Evolutionary conservation across 2,797 vertebrate species (phyloP), one percentile per base, ranked within the genome.

Genomic region (Pseudochirops corinnae): DNA sequence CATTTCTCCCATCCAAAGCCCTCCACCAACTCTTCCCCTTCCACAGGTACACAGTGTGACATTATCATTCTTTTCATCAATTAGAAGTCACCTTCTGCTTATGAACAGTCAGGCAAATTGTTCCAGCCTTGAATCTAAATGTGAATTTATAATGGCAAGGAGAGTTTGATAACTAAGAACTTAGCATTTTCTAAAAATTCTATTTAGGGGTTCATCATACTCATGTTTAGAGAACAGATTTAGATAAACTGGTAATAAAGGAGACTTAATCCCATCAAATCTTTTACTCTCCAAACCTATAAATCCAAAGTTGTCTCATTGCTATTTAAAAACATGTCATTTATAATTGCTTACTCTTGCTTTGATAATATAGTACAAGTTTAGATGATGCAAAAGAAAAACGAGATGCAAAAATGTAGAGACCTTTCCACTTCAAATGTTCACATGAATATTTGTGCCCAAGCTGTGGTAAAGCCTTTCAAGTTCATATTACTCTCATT

Each of bases 221-320:
- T 12, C 56, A 96, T 87, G 57, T 74, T 93, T 50, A 95, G 94
- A 96, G 93, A 97, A 52, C n/a, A 56, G 4, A 92, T 87, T 93
- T 95, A 52, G 26, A 14, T 92, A 91, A 21, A 56, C 16, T 52
- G 90, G 92, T 96, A 87, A 90, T 58, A 62, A 4, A 91, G 31
- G 26, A 96, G 95, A 96, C 24, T 1, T 94, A 94, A 91, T 97
- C 46, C 96, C 92, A 56, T 93, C 50, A 95, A 96, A 96, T 12
- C 93, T 97, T 96, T 21, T 92, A 92, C 3, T 94, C 0, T 0
- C 95, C 46, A 91, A 90, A 92, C 12, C 12, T 91, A 96, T 94
- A 46, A 92, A 95, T 96, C 94, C 91, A 56, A 74, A 91, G 55
- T 91, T 95, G 92, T 95, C 28, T 31, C 31, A 93, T 55, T 94